Percentiles rank a stretch among this genome's conserved stretches.
Evolutionary conservation across 2,888 invertebrate genomes (phyloP).

Genomic region (Pandemis corylana): DNA sequence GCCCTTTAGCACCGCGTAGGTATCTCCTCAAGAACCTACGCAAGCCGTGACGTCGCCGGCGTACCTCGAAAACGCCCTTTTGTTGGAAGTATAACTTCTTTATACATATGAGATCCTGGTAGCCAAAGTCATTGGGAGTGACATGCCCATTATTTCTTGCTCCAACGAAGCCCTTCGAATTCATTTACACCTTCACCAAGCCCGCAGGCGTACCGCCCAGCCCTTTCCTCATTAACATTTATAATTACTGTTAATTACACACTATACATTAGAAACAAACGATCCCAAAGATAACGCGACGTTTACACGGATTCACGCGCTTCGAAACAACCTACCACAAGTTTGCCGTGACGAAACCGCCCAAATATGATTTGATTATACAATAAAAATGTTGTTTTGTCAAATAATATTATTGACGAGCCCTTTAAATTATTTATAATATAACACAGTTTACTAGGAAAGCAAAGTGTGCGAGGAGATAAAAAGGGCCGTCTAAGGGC

Average conservation of each 20-base stretch:
- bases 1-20: slow-evolving; percentile 1
- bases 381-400: slow-evolving; percentile 56
- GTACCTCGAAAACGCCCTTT: slow-evolving; percentile 34
- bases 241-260: slow-evolving; percentile 67
- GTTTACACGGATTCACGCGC: neutral
- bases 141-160: slow-evolving; percentile 85
- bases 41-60: slow-evolving; percentile 6
- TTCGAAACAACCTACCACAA: neutral
- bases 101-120: slow-evolving; percentile 72
- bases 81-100: slow-evolving; percentile 44
- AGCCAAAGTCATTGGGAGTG: slow-evolving; percentile 85
- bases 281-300: neutral
- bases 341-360: neutral
- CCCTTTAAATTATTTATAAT: slow-evolving; percentile 86
- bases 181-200: slow-evolving; percentile 75
- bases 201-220: slow-evolving; percentile 43
- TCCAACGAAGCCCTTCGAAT: slow-evolving; percentile 68
- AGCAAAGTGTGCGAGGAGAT: slow-evolving; percentile 71
- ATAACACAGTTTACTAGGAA: slow-evolving; percentile 82
- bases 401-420: slow-evolving; percentile 67
- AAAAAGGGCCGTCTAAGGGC: slow-evolving; percentile 77
- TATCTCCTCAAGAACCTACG: slow-evolving; percentile 23
- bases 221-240: slow-evolving; percentile 57
- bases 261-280: slow-evolving; percentile 23
- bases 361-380: slow-evolving; percentile 32